A percentile compares a stretch with the other conserved stretches of the same genome.
Evolutionary conservation across 2,113 vertebrate genomes (phyloP).

Genomic region (Oryzias woworae): DNA sequence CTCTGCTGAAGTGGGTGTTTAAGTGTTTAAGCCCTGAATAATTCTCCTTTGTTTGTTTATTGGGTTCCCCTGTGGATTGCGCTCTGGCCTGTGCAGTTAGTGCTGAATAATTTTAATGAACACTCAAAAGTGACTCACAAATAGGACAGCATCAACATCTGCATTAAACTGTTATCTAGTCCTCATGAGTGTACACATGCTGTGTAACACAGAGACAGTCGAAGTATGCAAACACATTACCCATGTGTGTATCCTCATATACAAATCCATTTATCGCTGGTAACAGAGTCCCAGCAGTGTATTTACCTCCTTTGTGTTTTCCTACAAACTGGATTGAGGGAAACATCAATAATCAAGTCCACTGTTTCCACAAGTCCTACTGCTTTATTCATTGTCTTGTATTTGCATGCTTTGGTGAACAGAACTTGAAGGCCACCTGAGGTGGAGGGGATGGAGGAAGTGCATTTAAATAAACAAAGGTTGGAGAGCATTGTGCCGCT

Average conservation of each 20-base stretch:
- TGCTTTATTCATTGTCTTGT: slow-evolving; percentile 46
- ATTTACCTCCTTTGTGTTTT: slow-evolving; percentile 46
- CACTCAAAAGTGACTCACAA: slow-evolving; percentile 51
- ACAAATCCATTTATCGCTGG: slow-evolving; percentile 41
- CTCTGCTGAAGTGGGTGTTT: slow-evolving; percentile 69
- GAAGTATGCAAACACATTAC: slow-evolving; percentile 18
- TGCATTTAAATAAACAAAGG: slow-evolving; percentile 64
- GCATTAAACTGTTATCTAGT: slow-evolving; percentile 43
- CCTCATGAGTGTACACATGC: slow-evolving; percentile 23
- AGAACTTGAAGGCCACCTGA: slow-evolving; percentile 52
- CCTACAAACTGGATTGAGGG: slow-evolving; percentile 28
- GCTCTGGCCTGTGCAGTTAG: slow-evolving; percentile 59
- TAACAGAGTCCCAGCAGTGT: slow-evolving; percentile 36
- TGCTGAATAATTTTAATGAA: slow-evolving; percentile 65
- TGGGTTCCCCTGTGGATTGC: slow-evolving; percentile 51
- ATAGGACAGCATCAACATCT: slow-evolving; percentile 61
- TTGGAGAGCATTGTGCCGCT: slow-evolving; percentile 63
- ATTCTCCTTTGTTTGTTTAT: slow-evolving; percentile 75
- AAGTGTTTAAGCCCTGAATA: slow-evolving; percentile 74
- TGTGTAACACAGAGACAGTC: slow-evolving; percentile 10
- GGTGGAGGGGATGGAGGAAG: slow-evolving; percentile 58
- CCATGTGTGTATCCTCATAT: slow-evolving; percentile 36
- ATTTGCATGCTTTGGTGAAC: slow-evolving; percentile 37
- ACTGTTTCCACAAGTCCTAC: slow-evolving; percentile 18
- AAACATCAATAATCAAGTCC: slow-evolving; percentile 33